Base-by-base conservation (phyloP, 1,140 invertebrate genomes). In the Mactra quadrangularis region DNA sequence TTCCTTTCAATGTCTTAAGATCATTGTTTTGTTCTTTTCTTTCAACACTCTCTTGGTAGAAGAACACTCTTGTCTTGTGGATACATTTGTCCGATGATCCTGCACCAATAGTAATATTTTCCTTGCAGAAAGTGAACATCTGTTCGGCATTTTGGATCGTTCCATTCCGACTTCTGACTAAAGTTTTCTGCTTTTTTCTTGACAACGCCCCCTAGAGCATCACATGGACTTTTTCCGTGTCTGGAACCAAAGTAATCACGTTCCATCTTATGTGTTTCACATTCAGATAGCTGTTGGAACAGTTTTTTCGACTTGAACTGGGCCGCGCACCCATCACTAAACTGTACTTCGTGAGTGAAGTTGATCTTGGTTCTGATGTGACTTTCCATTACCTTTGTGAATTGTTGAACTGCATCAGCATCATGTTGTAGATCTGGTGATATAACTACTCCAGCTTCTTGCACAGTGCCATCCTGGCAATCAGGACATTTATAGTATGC, bases 401-500 rank as follows among this genome's bases (percentile, higher is more conserved):
- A 78, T 4, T 53, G 60, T 3, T 78, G 13, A 0, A 70, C 64
- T n/a, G 64, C 64, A 1, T 1, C 0, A 7, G 62, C 31, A 70
- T 70, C 77, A 33, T 79, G 77, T 1, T 4, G n/a, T 31, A 55
- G 17, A 33, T 79, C 77, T 25, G 0, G 27, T 6, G 31, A 27
- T 3, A 79, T 59, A 22, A 79, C 41, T 19, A 70, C 64, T 27
- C 31, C 53, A 1, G 62, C 45, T 59, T 79, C 77, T n/a, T n/a
- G n/a, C n/a, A n/a, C n/a, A n/a, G n/a, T n/a, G n/a, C n/a, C 22
- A 31, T 33, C 17, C 25, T 52, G 11, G 27, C 62, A 66, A 33
- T 68, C 25, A 6, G 11, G 60, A 29, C 77, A 70, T 70, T 47
- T 55, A 52, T 79, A 79, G 35, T 79, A 79, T 1, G 62, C 77